Evolutionary conservation across 2,797 vertebrate genomes (phyloP).

Genomic region (Chiloscyllium punctatum): DNA sequence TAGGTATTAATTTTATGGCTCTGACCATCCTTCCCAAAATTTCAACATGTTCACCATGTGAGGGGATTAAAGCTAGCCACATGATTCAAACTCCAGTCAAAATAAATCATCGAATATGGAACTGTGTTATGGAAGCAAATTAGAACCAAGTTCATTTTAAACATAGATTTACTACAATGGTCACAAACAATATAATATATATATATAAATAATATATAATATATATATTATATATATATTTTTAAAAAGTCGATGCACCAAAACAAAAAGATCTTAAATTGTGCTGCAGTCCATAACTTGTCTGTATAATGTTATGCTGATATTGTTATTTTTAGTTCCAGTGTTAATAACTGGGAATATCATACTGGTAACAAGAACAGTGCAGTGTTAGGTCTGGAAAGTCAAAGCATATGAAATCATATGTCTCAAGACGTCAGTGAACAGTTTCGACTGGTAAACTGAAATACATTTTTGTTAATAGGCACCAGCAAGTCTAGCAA

Average conservation of each 20-base stretch:
- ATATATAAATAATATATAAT: no score
- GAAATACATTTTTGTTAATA: not conserved
- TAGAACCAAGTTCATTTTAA: not conserved
- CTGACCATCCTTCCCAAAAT: not conserved
- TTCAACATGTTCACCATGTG: not conserved
- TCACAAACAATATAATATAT: not conserved
- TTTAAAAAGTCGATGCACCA: not conserved
- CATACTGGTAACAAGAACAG: not conserved
- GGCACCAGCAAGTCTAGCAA: conserved; percentile 56
- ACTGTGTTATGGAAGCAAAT: not conserved
- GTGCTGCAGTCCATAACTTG: not conserved
- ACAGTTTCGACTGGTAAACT: not conserved
- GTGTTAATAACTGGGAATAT: not conserved
- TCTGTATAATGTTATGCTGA: not conserved
- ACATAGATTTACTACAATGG: not conserved
- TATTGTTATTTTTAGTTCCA: not conserved
- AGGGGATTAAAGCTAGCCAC: not conserved
- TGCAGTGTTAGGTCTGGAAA: not conserved
- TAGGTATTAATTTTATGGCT: not conserved
- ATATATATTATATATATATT: no score
- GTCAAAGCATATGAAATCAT: conserved; percentile 1
- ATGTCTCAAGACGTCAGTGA: not conserved
- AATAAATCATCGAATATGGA: not conserved
- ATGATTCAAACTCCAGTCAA: not conserved
- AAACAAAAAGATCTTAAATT: not conserved